Evolutionary conservation across 2,113 vertebrate species (phyloP).

Genomic region (Rhinopithecus roxellana): DNA sequence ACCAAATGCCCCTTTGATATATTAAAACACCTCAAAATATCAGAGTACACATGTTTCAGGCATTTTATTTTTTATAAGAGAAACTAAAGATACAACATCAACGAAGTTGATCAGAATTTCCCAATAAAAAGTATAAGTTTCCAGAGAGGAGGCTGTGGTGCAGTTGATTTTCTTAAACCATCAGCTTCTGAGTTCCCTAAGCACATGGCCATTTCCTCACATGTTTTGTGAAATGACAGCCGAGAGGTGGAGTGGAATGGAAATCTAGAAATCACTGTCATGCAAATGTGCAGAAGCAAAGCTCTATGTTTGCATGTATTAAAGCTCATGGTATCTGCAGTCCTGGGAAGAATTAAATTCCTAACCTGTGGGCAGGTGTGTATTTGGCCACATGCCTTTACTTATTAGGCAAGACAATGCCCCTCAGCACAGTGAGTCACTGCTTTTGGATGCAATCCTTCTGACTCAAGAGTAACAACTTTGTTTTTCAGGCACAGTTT

Average conservation of each 20-base stretch:
- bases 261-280: background rate
- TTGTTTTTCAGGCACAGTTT: constrained; percentile 31
- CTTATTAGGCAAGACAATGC: background rate
- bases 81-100: background rate
- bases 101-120: background rate
- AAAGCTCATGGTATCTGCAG: background rate
- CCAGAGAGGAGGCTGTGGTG: background rate
- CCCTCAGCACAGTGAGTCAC: constrained; percentile 60
- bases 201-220: background rate
- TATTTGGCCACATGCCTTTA: constrained; percentile 61
- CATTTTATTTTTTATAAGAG: background rate
- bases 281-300: constrained; percentile 37
- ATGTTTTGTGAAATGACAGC: background rate
- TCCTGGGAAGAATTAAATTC: constrained; percentile 58
- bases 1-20: background rate
- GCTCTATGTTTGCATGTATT: background rate
- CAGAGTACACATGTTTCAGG: background rate
- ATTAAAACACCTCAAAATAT: background rate
- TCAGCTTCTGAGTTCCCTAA: background rate
- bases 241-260: background rate
- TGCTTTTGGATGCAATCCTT: constrained; percentile 35
- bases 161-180: background rate
- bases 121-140: background rate
- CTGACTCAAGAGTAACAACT: constrained; percentile 59
- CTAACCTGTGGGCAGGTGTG: constrained; percentile 54